Conservation (phyloP, 2,888 invertebrate species). For the Didymodactylos carnosus region DNA sequence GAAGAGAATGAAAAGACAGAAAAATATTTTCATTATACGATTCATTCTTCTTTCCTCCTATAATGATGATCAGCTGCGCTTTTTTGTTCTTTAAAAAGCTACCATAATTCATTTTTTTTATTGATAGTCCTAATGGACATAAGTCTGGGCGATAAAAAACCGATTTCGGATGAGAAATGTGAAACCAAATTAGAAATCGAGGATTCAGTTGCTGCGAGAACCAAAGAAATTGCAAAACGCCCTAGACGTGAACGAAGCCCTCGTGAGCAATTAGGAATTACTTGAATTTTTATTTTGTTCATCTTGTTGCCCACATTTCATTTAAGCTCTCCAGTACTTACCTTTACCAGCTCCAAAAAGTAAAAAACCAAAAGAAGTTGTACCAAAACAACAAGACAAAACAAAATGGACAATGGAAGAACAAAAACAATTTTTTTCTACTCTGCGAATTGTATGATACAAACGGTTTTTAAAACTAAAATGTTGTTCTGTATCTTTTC, state of each 20-base stretch:
- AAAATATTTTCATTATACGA: no score
- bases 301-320: no score
- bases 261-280: background rate
- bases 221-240: background rate
- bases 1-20: no score
- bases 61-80: no score
- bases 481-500: background rate
- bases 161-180: no score
- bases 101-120: no score
- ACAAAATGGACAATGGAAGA: background rate
- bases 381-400: background rate
- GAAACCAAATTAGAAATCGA: no score
- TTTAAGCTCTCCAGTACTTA: background rate
- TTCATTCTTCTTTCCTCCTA: no score
- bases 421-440: background rate
- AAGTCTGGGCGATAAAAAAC: no score
- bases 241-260: background rate
- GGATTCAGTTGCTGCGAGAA: background rate
- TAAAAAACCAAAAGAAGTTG: background rate
- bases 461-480: background rate
- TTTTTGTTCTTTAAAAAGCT: no score
- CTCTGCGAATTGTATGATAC: background rate
- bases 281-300: background rate
- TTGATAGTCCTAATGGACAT: no score
- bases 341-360: background rate